Evolutionary conservation across 35 echinoderm and acorn worm species (phyloP).

Genomic region (Ptychodera flava): DNA sequence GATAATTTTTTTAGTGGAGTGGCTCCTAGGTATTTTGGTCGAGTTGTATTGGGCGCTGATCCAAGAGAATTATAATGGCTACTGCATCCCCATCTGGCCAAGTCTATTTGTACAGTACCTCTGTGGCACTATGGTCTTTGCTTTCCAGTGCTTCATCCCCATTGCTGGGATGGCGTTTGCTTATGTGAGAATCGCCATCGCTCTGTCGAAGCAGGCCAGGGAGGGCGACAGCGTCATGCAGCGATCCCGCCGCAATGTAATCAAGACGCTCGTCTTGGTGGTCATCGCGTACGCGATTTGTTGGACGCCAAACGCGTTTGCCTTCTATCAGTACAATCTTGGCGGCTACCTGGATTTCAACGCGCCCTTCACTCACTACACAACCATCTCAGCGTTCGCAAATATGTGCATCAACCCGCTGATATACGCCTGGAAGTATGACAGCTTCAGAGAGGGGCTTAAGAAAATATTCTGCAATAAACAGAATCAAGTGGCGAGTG

Average conservation of each 20-base stretch:
- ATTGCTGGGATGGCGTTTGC: slow-evolving; percentile 29
- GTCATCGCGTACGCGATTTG: slow-evolving; percentile 58
- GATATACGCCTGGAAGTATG: slow-evolving; percentile 59
- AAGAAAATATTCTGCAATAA: slow-evolving; percentile 25
- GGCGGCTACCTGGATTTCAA: slow-evolving; percentile 57
- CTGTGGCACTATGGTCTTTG: not conserved
- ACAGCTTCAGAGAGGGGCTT: slow-evolving; percentile 44
- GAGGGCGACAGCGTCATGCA: not conserved
- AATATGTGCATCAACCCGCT: slow-evolving; percentile 83
- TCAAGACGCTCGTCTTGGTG: slow-evolving; percentile 31
- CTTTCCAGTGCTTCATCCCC: slow-evolving; percentile 21
- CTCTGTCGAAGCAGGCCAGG: slow-evolving; percentile 27
- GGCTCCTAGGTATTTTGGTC: not conserved
- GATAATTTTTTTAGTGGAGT: not conserved
- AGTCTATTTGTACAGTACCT: not conserved
- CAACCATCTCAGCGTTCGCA: slow-evolving; percentile 38
- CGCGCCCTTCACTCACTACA: slow-evolving; percentile 37
- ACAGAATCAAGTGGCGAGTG: not conserved
- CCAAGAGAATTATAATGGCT: not conserved
- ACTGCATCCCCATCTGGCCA: not conserved
- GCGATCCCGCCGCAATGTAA: slow-evolving; percentile 19
- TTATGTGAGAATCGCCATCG: slow-evolving; percentile 2
- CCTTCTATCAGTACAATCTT: slow-evolving; percentile 63
- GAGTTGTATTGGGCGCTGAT: not conserved
- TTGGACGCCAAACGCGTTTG: slow-evolving; percentile 77